phyloP scores from a whole-genome alignment of 2,888 invertebrate species.

The Acanthosoma haemorrhoidale region DNA sequence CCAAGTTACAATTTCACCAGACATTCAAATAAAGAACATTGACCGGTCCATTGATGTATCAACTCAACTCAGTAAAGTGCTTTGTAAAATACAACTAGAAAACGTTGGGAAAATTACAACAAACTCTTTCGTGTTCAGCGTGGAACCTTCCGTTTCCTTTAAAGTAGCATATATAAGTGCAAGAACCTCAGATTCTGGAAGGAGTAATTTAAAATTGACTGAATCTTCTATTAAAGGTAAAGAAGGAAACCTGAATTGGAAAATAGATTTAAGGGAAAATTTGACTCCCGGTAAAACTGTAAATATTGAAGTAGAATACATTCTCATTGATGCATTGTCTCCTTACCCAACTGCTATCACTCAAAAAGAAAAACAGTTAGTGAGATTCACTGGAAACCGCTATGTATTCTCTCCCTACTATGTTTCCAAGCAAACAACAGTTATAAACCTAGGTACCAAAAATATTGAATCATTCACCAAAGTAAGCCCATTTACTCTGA shows the following conservation, averaged over 20 bases:
- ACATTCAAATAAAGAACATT: slow-evolving; percentile 68
- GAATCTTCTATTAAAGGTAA: slow-evolving; percentile 53
- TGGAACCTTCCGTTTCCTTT: slow-evolving; percentile 59
- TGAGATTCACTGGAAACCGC: slow-evolving; percentile 77
- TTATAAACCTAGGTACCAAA: slow-evolving; percentile 67
- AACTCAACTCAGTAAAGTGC: slow-evolving; percentile 81
- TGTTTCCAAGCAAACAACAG: slow-evolving; percentile 74
- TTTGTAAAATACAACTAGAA: slow-evolving; percentile 72
- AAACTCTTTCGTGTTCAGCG: slow-evolving; percentile 62
- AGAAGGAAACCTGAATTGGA: slow-evolving; percentile 50
- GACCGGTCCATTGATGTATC: slow-evolving; percentile 81
- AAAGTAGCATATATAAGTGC: slow-evolving; percentile 71
- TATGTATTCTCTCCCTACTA: slow-evolving; percentile 80
- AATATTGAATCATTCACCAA: slow-evolving; percentile 78
- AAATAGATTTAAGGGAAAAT: slow-evolving; percentile 57
- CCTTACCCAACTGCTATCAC: slow-evolving; percentile 85
- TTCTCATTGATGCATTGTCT: slow-evolving; percentile 66
- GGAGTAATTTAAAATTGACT: slow-evolving; percentile 44
- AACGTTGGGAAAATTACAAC: slow-evolving; percentile 71
- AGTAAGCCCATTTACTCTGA: slow-evolving; percentile 70
- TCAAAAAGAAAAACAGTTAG: slow-evolving; percentile 90
- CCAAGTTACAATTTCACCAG: slow-evolving; percentile 47
- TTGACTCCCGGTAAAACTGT: slow-evolving; percentile 46
- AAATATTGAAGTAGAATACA: slow-evolving; percentile 60
- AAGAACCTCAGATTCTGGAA: slow-evolving; percentile 47